Evolutionary conservation across 2,797 vertebrate species (phyloP).

Genomic region (Syncerus caffer): DNA sequence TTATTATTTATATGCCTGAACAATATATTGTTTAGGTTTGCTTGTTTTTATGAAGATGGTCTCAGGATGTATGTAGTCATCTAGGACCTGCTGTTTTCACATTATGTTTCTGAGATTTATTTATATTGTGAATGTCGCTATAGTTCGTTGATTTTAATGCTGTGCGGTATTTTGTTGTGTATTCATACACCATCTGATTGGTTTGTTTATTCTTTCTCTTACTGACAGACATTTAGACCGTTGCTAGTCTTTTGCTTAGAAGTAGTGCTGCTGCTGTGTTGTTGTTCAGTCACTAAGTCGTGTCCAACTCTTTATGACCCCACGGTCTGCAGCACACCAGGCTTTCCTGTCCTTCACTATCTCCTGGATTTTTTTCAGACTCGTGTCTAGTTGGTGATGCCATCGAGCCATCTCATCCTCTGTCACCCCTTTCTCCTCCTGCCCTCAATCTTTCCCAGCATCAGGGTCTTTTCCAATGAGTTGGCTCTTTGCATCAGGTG

Average conservation of each 20-base stretch:
- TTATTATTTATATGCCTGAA: background rate
- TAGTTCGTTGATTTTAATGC: background rate
- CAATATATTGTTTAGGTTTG: background rate
- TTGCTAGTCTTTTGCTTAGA: background rate
- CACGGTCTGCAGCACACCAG: background rate
- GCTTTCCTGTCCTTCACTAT: background rate
- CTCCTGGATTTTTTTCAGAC: background rate
- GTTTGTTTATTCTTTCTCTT: background rate
- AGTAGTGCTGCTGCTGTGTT: background rate
- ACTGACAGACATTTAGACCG: background rate
- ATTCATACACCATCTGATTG: background rate
- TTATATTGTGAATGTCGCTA: background rate
- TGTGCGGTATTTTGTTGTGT: background rate
- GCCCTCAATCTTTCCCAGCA: background rate
- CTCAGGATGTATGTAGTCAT: background rate
- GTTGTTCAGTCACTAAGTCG: background rate
- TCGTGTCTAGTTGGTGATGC: background rate
- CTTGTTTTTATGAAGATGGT: constrained; percentile 33
- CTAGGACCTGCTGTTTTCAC: background rate
- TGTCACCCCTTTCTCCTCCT: background rate
- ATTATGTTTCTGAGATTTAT: background rate
- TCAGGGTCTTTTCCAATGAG: background rate
- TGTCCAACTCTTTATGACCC: background rate
- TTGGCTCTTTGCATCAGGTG: background rate
- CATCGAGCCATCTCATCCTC: background rate